phyloP scores from a whole-genome alignment of 2,113 vertebrate species.

The Pleuronectes platessa region DNA sequence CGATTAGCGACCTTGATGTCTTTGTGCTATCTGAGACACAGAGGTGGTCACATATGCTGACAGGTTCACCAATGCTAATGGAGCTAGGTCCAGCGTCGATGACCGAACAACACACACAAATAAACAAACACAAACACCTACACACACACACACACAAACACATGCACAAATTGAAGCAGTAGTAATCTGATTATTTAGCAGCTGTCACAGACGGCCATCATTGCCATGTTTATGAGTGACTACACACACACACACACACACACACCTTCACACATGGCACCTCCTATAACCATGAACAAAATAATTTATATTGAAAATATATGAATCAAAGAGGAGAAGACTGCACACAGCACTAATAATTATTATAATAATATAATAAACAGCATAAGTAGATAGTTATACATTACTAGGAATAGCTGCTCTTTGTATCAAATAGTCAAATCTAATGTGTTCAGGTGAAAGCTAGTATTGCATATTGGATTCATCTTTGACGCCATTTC shows the following conservation, averaged over 20 bases:
- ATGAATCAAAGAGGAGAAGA: background rate
- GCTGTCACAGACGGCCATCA: constrained; percentile 64
- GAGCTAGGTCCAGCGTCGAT: background rate
- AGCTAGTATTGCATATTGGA: background rate
- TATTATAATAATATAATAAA: background rate
- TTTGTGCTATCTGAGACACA: background rate
- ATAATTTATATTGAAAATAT: background rate
- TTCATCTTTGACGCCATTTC: background rate
- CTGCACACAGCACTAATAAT: background rate
- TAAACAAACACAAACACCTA: background rate
- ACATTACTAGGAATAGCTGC: too few relatives aligned
- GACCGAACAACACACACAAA: background rate
- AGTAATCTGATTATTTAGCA: constrained; percentile 76
- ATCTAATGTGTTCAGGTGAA: background rate
- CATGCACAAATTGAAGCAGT: constrained; percentile 46
- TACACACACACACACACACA: constrained; percentile 29
- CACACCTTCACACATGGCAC: background rate
- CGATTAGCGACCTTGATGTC: background rate
- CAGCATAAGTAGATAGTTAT: background rate
- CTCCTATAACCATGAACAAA: background rate
- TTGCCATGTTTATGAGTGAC: constrained; percentile 61
- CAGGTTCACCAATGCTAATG: background rate
- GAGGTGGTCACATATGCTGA: background rate
- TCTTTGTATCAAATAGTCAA: too few relatives aligned
- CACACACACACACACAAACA: too few relatives aligned